These are phyloP conservation scores for Leucoraja erinaceus DNA, from an alignment of 2,113 vertebrate genomes.

Conservation along the genomic window DNA sequence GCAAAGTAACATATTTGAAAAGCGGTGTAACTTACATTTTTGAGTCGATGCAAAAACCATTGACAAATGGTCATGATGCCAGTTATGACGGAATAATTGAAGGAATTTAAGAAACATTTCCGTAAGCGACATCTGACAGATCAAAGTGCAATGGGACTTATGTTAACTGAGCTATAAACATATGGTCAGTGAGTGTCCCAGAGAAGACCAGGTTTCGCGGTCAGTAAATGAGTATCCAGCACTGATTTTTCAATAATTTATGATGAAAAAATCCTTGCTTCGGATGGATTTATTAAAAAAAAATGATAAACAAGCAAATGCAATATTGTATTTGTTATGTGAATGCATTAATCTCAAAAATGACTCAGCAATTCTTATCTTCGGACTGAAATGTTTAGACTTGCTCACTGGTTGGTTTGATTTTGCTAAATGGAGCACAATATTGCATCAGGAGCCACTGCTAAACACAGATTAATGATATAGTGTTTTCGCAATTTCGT, in stretches of 20 bases:
- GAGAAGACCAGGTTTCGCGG: not conserved
- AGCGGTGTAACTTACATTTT: too few species aligned
- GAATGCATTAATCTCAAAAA: not conserved
- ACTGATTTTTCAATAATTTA: not conserved
- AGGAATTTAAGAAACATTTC: not conserved
- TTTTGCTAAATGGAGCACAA: not conserved
- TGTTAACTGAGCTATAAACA: not conserved
- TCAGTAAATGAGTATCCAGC: not conserved
- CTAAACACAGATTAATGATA: not conserved
- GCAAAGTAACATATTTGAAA: too few species aligned
- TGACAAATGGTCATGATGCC: not conserved
- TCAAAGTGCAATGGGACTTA: not conserved
- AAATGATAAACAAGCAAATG: not conserved
- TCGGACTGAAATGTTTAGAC: not conserved
- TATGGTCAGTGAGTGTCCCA: not conserved
- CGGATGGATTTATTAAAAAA: not conserved
- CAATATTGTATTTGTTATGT: not conserved
- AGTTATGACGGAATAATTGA: not conserved
- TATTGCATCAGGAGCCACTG: not conserved
- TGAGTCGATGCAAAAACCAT: not conserved
- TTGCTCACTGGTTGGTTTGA: not conserved
- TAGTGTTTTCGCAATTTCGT: not conserved
- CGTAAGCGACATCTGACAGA: not conserved
- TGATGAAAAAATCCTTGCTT: not conserved
- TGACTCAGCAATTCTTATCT: slow-evolving; percentile 13